Conservation (phyloP, 1,140 invertebrate genomes). For the Scaptomyza pallida region DNA sequence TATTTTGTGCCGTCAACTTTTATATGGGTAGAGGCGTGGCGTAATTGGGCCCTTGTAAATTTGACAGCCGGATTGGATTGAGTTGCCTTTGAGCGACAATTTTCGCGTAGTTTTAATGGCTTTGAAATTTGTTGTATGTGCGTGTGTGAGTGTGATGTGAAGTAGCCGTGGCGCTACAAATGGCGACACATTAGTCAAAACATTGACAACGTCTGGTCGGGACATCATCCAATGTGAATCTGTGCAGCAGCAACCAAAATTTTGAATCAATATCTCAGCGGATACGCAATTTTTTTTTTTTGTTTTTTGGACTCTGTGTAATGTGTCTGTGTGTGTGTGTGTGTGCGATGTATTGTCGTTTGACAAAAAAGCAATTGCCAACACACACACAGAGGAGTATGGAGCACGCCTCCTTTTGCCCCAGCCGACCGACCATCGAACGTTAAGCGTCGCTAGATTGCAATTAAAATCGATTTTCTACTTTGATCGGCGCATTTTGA, state of each 20-base stretch:
- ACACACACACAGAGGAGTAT: conserved; percentile 1
- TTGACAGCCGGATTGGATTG: conserved; percentile 32
- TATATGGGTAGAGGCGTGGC: conserved; percentile 7
- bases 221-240: conserved; percentile 31
- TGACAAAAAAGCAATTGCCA: conserved; percentile 34
- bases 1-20: conserved; percentile 4
- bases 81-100: conserved; percentile 34
- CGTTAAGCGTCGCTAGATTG: conserved; percentile 59
- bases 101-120: conserved; percentile 42
- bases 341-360: neutral
- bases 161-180: conserved; percentile 20
- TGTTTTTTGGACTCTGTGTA: conserved; percentile 7
- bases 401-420: neutral
- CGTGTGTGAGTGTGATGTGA: conserved; percentile 4
- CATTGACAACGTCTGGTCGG: conserved; percentile 30
- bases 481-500: conserved; percentile 74
- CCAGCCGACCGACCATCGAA: conserved; percentile 48
- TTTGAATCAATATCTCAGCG: conserved; percentile 45
- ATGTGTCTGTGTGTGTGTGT: neutral
- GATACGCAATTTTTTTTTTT: too few species aligned
- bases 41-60: conserved; percentile 44
- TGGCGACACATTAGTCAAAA: conserved; percentile 53
- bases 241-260: conserved; percentile 19
- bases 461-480: conserved; percentile 79
- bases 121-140: conserved; percentile 22